A percentile compares a stretch with the other conserved stretches of the same genome.
Conservation (phyloP, 2,888 invertebrate species). For the Himalopsyche tibetana region DNA sequence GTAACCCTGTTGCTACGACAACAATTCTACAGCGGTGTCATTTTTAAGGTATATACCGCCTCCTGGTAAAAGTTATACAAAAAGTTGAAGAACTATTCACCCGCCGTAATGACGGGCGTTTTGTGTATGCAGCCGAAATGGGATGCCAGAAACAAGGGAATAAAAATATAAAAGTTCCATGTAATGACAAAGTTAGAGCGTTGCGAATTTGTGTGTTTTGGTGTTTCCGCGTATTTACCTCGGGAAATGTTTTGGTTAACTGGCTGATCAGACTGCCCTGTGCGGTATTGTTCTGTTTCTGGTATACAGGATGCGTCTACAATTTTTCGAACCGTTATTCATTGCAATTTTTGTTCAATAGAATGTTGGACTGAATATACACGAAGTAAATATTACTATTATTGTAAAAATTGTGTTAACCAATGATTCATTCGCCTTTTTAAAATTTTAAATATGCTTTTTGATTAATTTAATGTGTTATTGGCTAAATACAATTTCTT, state of each 20-base stretch:
- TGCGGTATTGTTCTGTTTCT: background rate
- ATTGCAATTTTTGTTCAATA: too few species aligned
- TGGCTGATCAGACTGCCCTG: slow-evolving; percentile 3
- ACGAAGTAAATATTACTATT: too few species aligned
- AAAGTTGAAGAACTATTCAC: slow-evolving; percentile 17
- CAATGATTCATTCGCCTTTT: too few species aligned
- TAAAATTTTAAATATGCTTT: too few species aligned
- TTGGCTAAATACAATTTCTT: too few species aligned
- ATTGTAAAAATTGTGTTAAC: too few species aligned
- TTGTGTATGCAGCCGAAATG: slow-evolving; percentile 48
- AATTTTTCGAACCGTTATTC: too few species aligned
- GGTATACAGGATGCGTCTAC: too few species aligned
- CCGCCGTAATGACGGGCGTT: slow-evolving; percentile 47
- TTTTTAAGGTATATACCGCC: background rate
- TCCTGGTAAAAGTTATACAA: background rate
- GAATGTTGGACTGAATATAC: too few species aligned
- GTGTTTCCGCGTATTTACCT: slow-evolving; percentile 54
- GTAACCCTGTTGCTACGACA: background rate
- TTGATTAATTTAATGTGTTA: too few species aligned
- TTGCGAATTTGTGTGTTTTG: slow-evolving; percentile 56
- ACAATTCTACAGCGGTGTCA: background rate
- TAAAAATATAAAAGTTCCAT: slow-evolving; percentile 59
- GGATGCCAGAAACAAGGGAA: slow-evolving; percentile 59
- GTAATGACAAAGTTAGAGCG: slow-evolving; percentile 59
- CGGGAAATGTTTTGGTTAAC: slow-evolving; percentile 53